phyloP scores from a whole-genome alignment of 2,113 vertebrate genomes.

The Cyanistes caeruleus region DNA sequence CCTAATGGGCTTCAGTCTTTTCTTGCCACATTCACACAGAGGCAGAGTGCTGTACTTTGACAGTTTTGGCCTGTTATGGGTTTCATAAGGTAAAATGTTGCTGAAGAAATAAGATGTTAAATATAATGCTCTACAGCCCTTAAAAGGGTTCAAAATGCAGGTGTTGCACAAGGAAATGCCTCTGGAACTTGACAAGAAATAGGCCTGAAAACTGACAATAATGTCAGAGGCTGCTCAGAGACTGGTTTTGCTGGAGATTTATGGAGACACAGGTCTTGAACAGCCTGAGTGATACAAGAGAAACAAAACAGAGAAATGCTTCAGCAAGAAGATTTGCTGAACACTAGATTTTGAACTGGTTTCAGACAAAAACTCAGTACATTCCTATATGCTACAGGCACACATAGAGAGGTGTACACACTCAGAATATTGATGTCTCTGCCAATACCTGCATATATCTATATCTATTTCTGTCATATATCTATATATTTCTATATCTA shows the following conservation, averaged over 20 bases:
- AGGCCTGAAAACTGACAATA: background rate
- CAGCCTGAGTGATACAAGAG: background rate
- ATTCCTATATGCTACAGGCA: background rate
- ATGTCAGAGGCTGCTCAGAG: background rate
- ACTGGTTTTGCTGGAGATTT: background rate
- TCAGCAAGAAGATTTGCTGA: background rate
- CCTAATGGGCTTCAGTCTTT: background rate
- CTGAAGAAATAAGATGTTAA: background rate
- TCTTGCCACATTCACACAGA: background rate
- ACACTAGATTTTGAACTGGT: background rate
- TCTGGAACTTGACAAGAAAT: background rate
- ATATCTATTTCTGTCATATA: background rate
- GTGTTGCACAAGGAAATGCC: background rate
- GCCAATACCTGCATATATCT: background rate
- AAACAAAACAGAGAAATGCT: background rate
- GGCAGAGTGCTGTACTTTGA: background rate
- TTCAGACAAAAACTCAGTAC: background rate
- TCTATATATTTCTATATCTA: too few relatives aligned
- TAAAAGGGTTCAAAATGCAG: background rate
- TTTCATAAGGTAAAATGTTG: background rate
- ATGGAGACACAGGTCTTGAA: background rate
- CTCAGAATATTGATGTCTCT: background rate
- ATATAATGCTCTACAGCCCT: background rate
- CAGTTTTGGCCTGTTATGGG: background rate
- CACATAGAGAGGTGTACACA: fast-evolving